phyloP scores from a whole-genome alignment of 2,113 vertebrate species.

The Chrysochloris asiatica region DNA sequence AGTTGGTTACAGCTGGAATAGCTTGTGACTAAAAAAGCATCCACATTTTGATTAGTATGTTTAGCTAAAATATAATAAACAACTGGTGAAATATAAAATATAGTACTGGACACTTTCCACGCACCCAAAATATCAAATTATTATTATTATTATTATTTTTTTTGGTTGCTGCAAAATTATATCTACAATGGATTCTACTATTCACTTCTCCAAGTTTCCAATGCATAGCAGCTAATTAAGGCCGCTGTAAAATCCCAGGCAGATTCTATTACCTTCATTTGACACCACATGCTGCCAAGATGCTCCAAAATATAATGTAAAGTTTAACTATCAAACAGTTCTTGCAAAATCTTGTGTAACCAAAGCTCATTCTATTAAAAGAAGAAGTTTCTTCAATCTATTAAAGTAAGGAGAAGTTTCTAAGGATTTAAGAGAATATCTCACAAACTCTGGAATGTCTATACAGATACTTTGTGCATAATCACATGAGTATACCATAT shows the following conservation, averaged over 20 bases:
- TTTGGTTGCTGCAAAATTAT: background rate
- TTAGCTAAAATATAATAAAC: slow-evolving; percentile 56
- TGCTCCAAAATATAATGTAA: slow-evolving; percentile 53
- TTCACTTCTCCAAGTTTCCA: slow-evolving; percentile 61
- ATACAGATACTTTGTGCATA: background rate
- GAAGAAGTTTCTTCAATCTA: background rate
- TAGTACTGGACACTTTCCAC: background rate
- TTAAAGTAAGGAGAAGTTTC: background rate
- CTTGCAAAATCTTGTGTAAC: slow-evolving; percentile 42
- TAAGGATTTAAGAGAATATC: background rate
- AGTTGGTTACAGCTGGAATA: slow-evolving; percentile 56
- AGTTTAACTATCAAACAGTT: slow-evolving; percentile 49
- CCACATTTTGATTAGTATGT: slow-evolving; percentile 47
- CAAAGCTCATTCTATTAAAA: slow-evolving; percentile 10
- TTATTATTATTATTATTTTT: slow-evolving; percentile 30
- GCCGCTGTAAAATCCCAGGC: slow-evolving; percentile 56
- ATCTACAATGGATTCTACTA: slow-evolving; percentile 58
- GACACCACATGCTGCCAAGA: slow-evolving; percentile 52
- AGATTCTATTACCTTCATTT: slow-evolving; percentile 52
- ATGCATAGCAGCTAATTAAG: slow-evolving; percentile 66
- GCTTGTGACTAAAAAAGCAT: slow-evolving; percentile 19
- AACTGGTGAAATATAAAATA: slow-evolving; percentile 38
- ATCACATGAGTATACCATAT: background rate
- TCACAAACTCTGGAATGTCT: background rate
- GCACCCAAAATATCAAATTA: slow-evolving; percentile 52